Evolutionary conservation across 2,797 vertebrate genomes (phyloP), one percentile per base, ranked within the genome.

Genomic region (Chrysocyon brachyurus): DNA sequence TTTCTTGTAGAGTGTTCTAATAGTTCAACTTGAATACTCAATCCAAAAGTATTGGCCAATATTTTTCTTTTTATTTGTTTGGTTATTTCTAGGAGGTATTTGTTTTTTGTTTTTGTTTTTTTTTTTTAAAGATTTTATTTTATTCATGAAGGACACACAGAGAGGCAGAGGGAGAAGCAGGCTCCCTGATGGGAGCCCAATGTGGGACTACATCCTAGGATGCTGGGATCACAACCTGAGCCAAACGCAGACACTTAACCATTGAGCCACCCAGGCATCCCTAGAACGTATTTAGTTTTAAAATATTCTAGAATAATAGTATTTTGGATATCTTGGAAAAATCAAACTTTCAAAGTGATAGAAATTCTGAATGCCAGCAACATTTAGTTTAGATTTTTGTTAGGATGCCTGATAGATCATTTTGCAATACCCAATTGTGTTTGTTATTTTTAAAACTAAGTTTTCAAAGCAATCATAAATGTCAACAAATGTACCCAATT

Each of bases 401-500:
- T 88, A 96, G 36, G 5, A 91, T 22, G 7, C 5, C 28, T 70
- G 87, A 66, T 10, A 84, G 12, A 68, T 16, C 17, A 87, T 92
- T 59, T 75, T 87, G 40, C 10, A 61, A 94, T 66, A 36, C 83
- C 1, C 11, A 79, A 21, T 17, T 61, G 5, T 75, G 19, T 75
- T 75, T 93, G 36, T 12, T 40, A 72, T 36, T 83, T 87, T 92
- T 56, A 61, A 90, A 75, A 49, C 33, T 52, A 84, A 73, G 75
- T 87, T 63, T 94, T 72, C 31, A 90, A 96, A 90, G 31, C 6
- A 64, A 93, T 85, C 19, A 75, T 87, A 91, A 63, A 72, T 56
- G 36, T 56, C 82, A 49, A 86, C 26, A 90, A 92, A 73, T 54
- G 11, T 72, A 49, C 19, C 16, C 63, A 96, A 75, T 0, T 93